Percentiles rank a stretch among this genome's conserved stretches.
These are phyloP conservation scores for Argyresthia goedartella DNA, from an alignment of 2,888 invertebrate species.

Conservation along the genomic window DNA sequence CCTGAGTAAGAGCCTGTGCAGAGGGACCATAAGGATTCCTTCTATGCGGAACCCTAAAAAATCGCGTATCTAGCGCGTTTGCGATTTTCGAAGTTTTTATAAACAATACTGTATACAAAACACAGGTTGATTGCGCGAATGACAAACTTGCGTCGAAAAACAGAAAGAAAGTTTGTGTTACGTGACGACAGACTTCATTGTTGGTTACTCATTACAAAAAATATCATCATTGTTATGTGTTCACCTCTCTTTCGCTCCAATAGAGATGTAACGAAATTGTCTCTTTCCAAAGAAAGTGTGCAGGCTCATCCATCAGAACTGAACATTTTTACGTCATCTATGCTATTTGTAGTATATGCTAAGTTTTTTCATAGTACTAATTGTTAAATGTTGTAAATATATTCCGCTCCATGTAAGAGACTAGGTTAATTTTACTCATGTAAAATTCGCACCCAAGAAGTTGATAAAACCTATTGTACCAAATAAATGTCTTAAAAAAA, in stretches of 20 bases:
- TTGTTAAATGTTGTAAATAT: background rate
- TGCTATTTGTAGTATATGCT: background rate
- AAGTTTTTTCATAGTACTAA: background rate
- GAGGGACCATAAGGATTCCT: no score
- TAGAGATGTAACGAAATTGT: constrained; percentile 16
- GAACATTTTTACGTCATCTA: constrained; percentile 47
- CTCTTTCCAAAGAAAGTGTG: constrained; percentile 58
- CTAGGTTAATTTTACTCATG: no score
- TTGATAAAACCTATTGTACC: no score
- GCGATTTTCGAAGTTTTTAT: no score
- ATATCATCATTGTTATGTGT: constrained; percentile 44
- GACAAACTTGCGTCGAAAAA: constrained; percentile 22
- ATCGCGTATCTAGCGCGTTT: no score
- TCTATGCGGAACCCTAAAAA: no score
- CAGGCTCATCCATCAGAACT: constrained; percentile 41
- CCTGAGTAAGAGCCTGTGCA: no score
- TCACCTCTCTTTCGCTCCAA: constrained; percentile 26
- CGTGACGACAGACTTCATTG: constrained; percentile 38
- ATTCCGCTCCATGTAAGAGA: no score
- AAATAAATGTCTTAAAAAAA: no score
- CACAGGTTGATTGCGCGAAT: no score
- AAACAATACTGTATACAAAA: no score
- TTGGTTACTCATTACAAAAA: constrained; percentile 29
- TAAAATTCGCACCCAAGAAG: no score
- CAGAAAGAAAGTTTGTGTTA: constrained; percentile 49